These are phyloP conservation scores for Cydia amplana DNA, from an alignment of 1,140 invertebrate genomes.

Conservation along the genomic window DNA sequence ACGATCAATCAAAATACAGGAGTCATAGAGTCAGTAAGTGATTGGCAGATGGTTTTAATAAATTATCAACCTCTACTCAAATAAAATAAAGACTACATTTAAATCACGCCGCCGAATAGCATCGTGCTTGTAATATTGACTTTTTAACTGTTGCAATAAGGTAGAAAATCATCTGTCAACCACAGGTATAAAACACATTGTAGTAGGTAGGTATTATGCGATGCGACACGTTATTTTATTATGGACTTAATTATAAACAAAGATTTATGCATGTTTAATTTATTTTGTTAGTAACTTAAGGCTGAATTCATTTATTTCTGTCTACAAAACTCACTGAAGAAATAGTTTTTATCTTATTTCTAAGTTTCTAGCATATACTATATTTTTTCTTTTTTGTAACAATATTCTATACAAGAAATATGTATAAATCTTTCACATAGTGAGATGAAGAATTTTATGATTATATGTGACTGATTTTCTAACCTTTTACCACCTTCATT, in stretches of 20 bases:
- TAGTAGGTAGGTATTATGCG: background rate
- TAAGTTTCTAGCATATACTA: background rate
- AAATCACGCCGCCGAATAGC: too few relatives aligned
- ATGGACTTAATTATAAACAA: conserved; percentile 24
- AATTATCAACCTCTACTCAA: too few relatives aligned
- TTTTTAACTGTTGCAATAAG: too few relatives aligned
- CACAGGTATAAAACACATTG: too few relatives aligned
- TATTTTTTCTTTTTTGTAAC: background rate
- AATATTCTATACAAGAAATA: background rate
- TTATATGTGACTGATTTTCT: background rate
- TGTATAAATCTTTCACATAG: background rate
- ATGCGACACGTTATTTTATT: background rate
- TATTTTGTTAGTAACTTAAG: conserved; percentile 31
- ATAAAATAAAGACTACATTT: too few relatives aligned
- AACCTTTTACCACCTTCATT: background rate
- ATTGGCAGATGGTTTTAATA: too few relatives aligned
- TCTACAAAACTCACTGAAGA: background rate
- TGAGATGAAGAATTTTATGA: background rate
- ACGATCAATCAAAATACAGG: too few relatives aligned
- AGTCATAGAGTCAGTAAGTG: too few relatives aligned
- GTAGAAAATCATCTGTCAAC: too few relatives aligned
- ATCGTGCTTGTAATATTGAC: too few relatives aligned
- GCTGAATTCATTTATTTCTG: conserved; percentile 12
- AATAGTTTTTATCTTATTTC: background rate
- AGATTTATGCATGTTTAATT: conserved; percentile 28